Evolutionary conservation across 2,888 invertebrate genomes (phyloP), one percentile per base, ranked within the genome.

Genomic region (Steromphala cineraria): DNA sequence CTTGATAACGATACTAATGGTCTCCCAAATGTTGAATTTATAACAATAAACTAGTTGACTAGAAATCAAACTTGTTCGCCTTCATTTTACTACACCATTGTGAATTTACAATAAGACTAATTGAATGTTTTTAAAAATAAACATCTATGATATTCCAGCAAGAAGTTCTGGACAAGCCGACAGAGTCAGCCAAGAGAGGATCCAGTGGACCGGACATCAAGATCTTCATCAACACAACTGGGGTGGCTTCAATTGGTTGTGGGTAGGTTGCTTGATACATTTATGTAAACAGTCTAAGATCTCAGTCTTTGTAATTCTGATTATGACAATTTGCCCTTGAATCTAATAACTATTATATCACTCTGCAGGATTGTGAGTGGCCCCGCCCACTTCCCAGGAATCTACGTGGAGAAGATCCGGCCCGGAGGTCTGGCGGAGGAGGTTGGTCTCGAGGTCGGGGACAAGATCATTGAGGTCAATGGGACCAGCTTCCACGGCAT

Each of bases 381-480:
- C 8, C 97, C 97, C 5, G 96, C 96, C 86, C 96, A 96, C 96
- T 96, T 96, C 91, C 97, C 97, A 0, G 97, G 97, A 55, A 97
- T 97, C 87, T 97, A 96, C 93, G 96, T 98, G 56, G 97, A 98
- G 94, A 97, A 97, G 89, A 97, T 98, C 78, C 96, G 97, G 92
- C 97, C 97, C 87, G 96, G 96, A 36, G 97, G 98, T 67, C 96
- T 98, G 81, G 98, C 98, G 0, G 95, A 97, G 75, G 96, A 97
- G 89, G 96, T 97, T 0, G 98, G 98, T 0, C 94, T 98, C 19
- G 95, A 97, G 89, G 97, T 97, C 0, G 98, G 98, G 7, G 98
- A 98, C 93, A 97, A 98, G 94, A 97, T 98, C 85, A 93, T 98
- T 79, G 96, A 96, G 88, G 98, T 98, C 93, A 98, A 98, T 92